These are phyloP conservation scores for Coregonus suidteri DNA, from an alignment of 2,797 vertebrate species.

Conservation along the genomic window DNA sequence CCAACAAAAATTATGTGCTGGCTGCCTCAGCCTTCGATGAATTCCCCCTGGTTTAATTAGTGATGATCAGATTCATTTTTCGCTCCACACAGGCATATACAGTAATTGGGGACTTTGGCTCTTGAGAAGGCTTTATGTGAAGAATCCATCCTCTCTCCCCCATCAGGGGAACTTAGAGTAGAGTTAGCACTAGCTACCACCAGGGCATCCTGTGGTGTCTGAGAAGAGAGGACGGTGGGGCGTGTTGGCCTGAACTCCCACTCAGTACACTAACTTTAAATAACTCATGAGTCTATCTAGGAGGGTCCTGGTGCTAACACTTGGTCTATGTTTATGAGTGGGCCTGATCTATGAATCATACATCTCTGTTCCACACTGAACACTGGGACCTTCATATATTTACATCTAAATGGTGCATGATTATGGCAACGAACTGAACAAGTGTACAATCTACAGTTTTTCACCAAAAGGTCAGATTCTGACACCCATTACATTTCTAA, in stretches of 20 bases:
- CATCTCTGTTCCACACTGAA: neutral
- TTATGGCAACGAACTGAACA: no score
- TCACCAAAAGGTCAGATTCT: neutral
- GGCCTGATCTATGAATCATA: neutral
- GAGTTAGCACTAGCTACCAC: conserved; percentile 12
- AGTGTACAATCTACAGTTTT: no score
- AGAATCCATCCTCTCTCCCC: conserved; percentile 62
- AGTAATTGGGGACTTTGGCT: conserved; percentile 62
- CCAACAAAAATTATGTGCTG: conserved; percentile 47
- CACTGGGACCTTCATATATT: neutral
- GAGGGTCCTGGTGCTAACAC: conserved; percentile 50
- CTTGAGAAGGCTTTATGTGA: conserved; percentile 57
- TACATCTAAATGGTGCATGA: no score
- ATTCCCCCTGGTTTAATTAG: conserved; percentile 78
- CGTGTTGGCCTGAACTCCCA: conserved; percentile 44
- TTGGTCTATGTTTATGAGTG: conserved; percentile 46
- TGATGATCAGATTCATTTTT: conserved; percentile 72
- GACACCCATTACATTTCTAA: neutral
- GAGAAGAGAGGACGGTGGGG: conserved; percentile 39
- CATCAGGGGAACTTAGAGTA: conserved; percentile 63
- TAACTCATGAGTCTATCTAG: conserved; percentile 60
- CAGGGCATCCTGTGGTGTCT: conserved; percentile 42
- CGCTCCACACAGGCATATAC: conserved; percentile 60
- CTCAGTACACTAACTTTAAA: conserved; percentile 61
- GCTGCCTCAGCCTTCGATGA: conserved; percentile 46